Conservation (phyloP, 2,888 invertebrate species). For the Torymus texanus region DNA sequence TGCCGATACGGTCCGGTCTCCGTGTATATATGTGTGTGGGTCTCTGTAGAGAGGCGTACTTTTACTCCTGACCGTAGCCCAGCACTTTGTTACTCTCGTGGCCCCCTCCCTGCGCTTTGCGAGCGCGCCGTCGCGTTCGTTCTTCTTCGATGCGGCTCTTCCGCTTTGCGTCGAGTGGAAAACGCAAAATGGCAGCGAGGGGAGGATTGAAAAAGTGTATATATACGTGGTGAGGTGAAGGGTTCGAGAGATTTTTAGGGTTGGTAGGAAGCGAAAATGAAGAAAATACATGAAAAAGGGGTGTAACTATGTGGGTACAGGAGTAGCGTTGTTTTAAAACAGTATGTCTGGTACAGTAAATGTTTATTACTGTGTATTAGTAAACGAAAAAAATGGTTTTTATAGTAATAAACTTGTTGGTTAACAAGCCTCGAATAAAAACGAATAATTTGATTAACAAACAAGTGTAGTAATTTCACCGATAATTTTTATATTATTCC, state of each 20-base stretch:
- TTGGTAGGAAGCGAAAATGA: conserved; percentile 1
- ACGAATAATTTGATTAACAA: too few species aligned
- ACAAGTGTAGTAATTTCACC: too few species aligned
- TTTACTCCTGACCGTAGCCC: conserved; percentile 12
- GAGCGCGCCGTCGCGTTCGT: background rate
- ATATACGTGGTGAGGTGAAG: background rate
- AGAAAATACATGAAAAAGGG: background rate
- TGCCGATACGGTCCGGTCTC: conserved; percentile 6
- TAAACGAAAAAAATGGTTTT: too few species aligned
- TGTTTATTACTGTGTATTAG: too few species aligned
- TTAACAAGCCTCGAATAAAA: too few species aligned
- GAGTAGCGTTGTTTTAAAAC: too few species aligned
- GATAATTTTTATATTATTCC: too few species aligned
- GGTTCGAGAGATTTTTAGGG: conserved; percentile 1
- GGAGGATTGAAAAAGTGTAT: conserved; percentile 27
- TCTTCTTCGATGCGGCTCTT: background rate
- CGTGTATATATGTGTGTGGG: background rate
- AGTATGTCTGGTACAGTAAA: too few species aligned
- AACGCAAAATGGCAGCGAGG: background rate
- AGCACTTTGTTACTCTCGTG: conserved; percentile 31
- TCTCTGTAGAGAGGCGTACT: background rate
- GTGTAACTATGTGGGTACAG: too few species aligned
- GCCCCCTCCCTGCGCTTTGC: background rate
- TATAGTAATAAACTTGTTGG: too few species aligned
- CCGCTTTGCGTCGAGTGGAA: background rate